Percentiles rank a stretch among this genome's conserved stretches.
Conservation (phyloP, 2,888 invertebrate genomes). For the Drosophila nigritarsus region DNA sequence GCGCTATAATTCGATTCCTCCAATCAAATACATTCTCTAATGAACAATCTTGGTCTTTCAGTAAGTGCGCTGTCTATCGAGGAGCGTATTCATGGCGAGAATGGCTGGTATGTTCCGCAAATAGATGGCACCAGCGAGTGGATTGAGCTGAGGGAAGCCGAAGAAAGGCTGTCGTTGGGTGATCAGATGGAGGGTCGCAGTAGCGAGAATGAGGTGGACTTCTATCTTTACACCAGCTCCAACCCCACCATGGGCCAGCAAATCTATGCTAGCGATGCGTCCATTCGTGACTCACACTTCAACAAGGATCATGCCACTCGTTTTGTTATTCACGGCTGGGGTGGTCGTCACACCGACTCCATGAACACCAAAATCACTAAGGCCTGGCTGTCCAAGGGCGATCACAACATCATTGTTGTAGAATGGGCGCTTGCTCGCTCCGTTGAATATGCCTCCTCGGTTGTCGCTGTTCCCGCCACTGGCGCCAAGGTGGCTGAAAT, state of each 20-base stretch:
- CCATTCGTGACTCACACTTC: slow-evolving; percentile 59
- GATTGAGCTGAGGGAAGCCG: slow-evolving; percentile 49
- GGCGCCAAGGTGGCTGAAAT: slow-evolving; percentile 76
- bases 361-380: slow-evolving; percentile 73
- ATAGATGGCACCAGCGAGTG: slow-evolving; percentile 53
- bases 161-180: slow-evolving; percentile 30
- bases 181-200: slow-evolving; percentile 44
- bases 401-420: slow-evolving; percentile 87
- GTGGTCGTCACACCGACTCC: slow-evolving; percentile 85
- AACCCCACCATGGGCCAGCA: slow-evolving; percentile 60
- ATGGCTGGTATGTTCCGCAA: slow-evolving; percentile 65
- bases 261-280: slow-evolving; percentile 43
- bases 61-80: slow-evolving; percentile 43
- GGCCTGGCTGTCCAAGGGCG: slow-evolving; percentile 86
- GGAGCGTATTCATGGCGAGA: slow-evolving; percentile 53
- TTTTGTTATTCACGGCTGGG: slow-evolving; percentile 87
- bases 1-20: neutral
- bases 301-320: slow-evolving; percentile 61
- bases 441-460: slow-evolving; percentile 87
- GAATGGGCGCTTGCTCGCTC: slow-evolving; percentile 87
- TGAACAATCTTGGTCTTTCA: neutral
- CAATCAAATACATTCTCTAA: neutral
- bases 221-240: slow-evolving; percentile 71
- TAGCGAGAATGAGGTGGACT: slow-evolving; percentile 56
- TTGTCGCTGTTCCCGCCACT: slow-evolving; percentile 82